Evolutionary conservation across 2,113 vertebrate genomes (phyloP).

Genomic region (Nestor notabilis): DNA sequence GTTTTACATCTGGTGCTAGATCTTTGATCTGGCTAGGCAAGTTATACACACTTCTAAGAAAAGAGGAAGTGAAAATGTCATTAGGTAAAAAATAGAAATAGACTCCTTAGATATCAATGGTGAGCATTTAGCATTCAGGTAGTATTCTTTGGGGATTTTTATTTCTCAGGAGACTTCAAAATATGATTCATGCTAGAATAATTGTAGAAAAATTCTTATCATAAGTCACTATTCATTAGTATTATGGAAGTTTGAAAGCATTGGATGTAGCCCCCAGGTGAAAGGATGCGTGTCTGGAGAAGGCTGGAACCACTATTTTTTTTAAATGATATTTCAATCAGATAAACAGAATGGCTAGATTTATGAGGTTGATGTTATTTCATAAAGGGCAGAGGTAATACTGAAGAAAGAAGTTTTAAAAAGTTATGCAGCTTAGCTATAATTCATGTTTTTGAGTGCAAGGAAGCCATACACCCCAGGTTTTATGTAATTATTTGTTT

Average conservation of each 20-base stretch:
- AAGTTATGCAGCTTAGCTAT: background rate
- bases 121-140: background rate
- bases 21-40: background rate
- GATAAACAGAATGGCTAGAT: background rate
- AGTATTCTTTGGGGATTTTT: background rate
- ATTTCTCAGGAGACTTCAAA: background rate
- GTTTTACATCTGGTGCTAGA: accelerated
- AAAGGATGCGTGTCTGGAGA: background rate
- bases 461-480: background rate
- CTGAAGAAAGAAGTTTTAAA: background rate
- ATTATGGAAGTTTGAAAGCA: background rate
- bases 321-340: background rate
- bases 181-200: background rate
- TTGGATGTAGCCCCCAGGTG: background rate
- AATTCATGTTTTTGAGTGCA: background rate
- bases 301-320: background rate
- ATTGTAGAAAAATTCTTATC: background rate
- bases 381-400: background rate
- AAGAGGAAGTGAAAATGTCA: background rate
- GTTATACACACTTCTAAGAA: background rate
- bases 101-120: background rate
- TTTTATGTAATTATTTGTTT: slow-evolving; percentile 59
- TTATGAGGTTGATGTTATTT: background rate
- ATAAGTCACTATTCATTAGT: background rate
- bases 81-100: background rate